Evolutionary conservation across 30 jellyfish, hydroid and myxozoan species (phyloP).

Genomic region (Aurelia sp.): DNA sequence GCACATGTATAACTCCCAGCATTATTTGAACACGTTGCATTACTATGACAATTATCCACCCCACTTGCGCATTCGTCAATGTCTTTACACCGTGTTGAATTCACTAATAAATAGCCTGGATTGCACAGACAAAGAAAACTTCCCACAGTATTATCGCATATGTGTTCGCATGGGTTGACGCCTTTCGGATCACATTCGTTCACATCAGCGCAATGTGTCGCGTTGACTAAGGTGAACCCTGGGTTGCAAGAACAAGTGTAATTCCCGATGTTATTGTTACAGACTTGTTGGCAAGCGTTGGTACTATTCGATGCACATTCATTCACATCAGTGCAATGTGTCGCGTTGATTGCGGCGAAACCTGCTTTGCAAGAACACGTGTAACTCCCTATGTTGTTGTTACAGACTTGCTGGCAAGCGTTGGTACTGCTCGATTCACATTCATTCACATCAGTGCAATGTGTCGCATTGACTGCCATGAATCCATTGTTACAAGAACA

Average conservation of each 20-base stretch:
- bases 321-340: slow-evolving; percentile 18
- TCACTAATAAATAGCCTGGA: not conserved
- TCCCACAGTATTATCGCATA: no score
- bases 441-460: slow-evolving; percentile 15
- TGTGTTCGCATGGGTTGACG: no score
- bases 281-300: no score
- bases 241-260: no score
- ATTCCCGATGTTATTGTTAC: no score
- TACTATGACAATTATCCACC: not conserved
- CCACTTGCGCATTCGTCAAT: slow-evolving; percentile 12
- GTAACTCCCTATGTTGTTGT: slow-evolving; percentile 14
- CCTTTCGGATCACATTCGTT: no score
- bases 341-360: not conserved
- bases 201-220: no score
- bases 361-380: not conserved
- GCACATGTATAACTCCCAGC: no score
- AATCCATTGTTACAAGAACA: slow-evolving; percentile 23
- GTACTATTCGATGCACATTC: not conserved
- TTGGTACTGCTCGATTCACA: slow-evolving; percentile 1
- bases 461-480: not conserved
- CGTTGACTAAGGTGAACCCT: no score
- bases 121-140: no score
- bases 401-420: slow-evolving; percentile 30
- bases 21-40: no score
- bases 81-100: slow-evolving; percentile 5